Evolutionary conservation across 1,140 invertebrate genomes (phyloP), one percentile per base, ranked within the genome.

Genomic region (Helicoverpa armigera): DNA sequence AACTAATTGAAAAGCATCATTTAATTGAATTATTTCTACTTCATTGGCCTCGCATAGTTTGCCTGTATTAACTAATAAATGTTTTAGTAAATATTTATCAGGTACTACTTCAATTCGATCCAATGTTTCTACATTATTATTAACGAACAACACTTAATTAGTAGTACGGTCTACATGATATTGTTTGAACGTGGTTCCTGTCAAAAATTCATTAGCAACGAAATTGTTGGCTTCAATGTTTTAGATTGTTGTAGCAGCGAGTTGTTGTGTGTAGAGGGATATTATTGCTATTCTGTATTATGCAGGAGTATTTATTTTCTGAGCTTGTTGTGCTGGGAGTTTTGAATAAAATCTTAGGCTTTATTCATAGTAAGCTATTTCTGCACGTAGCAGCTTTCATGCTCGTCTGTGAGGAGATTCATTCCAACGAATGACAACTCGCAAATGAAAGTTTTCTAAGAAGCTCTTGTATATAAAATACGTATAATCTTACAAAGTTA

Each of bases 161-260:
- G 35, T 31, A 54, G 31, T 2, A 13, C 29, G 1, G 11, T 51
- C 7, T 16, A 1, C 63, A 16, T 16, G 31, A 4, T 29, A 53
- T 72, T 29, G 69, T 54, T 53, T 70, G 2, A n/a, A 31, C 16
- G 50, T 3, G 50, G 23, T 53, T 72, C 31, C 18, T 54, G 35
- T 10, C 13, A 72, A 72, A 54, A 72, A 31, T 72, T 51, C 3
- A 72, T 72, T 72, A 31, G 16, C 5, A 53, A 13, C 18, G 18
- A 72, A 72, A 72, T 53, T 72, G 69, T 72, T 72, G 29, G 69
- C 23, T 18, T 31, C n/a, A 54, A 72, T 16, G 18, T n/a, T 51
- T 18, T 53, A 70, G 53, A 50, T 31, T n/a, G 67, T 29, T 50
- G 29, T 23, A 51, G 69, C n/a, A 63, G 5, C 13, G 23, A 12